A percentile compares a stretch with the other conserved stretches of the same genome.
Evolutionary conservation across 2,888 invertebrate species (phyloP).

Genomic region (Lysandra bellargus): DNA sequence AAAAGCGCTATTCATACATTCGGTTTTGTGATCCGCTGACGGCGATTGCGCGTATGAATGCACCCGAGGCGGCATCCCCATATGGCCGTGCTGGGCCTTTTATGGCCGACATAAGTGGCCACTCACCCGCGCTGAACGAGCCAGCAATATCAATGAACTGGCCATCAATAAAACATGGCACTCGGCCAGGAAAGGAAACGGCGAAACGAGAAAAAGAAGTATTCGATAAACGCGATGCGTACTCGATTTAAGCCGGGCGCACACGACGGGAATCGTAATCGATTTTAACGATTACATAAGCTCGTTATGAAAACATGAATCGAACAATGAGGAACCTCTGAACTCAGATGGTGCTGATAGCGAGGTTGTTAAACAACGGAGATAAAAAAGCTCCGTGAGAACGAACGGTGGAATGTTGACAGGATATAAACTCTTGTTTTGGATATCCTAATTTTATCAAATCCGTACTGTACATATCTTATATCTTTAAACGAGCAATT

Average conservation of each 20-base stretch:
- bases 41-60: slow-evolving; percentile 75
- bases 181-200: slow-evolving; percentile 76
- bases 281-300: slow-evolving; percentile 60
- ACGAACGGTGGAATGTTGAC: slow-evolving; percentile 45
- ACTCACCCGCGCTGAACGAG: slow-evolving; percentile 80
- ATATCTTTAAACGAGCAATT: no score
- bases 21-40: slow-evolving; percentile 57
- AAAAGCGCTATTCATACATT: slow-evolving; percentile 44
- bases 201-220: slow-evolving; percentile 77
- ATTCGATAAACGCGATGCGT: slow-evolving; percentile 72
- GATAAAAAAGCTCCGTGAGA: slow-evolving; percentile 48
- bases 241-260: slow-evolving; percentile 69
- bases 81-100: slow-evolving; percentile 78
- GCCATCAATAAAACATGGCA: slow-evolving; percentile 80
- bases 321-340: slow-evolving; percentile 50
- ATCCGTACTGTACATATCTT: no score
- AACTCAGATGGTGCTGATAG: slow-evolving; percentile 47
- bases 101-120: slow-evolving; percentile 78
- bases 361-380: slow-evolving; percentile 45
- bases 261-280: slow-evolving; percentile 69
- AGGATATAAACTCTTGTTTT: slow-evolving; percentile 24
- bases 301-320: slow-evolving; percentile 29
- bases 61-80: slow-evolving; percentile 76
- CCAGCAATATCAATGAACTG: slow-evolving; percentile 79
- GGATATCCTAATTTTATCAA: background rate